Evolutionary conservation across 2,888 invertebrate species (phyloP), one percentile per base, ranked within the genome.

Genomic region (Zeuzera pyrina): DNA sequence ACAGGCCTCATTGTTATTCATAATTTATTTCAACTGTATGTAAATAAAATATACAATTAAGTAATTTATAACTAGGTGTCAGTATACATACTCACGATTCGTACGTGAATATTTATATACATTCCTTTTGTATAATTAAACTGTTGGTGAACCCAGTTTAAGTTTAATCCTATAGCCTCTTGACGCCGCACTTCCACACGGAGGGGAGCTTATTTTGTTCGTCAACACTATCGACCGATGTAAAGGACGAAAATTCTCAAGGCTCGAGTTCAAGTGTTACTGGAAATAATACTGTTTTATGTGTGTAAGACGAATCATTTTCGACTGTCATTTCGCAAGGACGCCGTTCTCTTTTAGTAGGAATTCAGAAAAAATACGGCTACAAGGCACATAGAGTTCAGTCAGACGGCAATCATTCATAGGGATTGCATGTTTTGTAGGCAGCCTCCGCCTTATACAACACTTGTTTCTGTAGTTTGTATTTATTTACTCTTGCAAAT

Each of bases 151-250:
- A 77, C 73, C 74, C 68, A 73, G 77, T 81, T 77, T 74, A 74
- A 79, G 79, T 81, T 79, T 78, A 81, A 81, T 83, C 79, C 77
- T 77, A 73, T 77, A 78, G 77, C 81, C 78, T 79, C 79, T 81
- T 83, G 81, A 83, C 79, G 77, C 76, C 74, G 63, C 73, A 65
- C 74, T 68, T 65, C 64, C 65, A 57, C 65, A 55, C 60, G 46
- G 53, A 24, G 63, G 72, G 73, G 73, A 76, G 77, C 71, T 78
- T 81, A 81, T 83, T 79, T 77, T 76, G 77, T 79, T 73, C 74
- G 76, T 76, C 77, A 77, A 78, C 77, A 73, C 76, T 78, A 72
- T 79, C 74, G 77, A 79, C 69, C 72, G 64, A 69, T 63, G 68
- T 66, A 57, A 65, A 69, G 66, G 67, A 66, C 68, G 72, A 70